These are phyloP conservation scores for Lonchura striata DNA, from an alignment of 2,113 vertebrate genomes.

Conservation along the genomic window DNA sequence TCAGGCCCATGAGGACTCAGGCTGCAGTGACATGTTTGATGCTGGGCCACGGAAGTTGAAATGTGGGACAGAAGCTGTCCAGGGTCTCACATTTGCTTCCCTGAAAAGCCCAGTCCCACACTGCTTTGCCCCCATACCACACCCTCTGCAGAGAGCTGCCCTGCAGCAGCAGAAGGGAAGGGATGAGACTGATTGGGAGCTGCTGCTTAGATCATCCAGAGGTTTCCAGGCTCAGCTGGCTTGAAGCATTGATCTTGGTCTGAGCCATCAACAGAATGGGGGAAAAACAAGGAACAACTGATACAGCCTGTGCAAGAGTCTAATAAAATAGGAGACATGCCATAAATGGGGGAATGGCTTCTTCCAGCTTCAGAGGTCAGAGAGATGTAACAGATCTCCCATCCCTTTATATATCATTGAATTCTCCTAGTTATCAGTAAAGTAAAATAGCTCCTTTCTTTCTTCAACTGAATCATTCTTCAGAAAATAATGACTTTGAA, in stretches of 20 bases:
- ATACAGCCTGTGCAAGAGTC: neutral
- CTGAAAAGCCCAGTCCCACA: neutral
- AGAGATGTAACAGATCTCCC: neutral
- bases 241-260: neutral
- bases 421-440: neutral
- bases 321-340: neutral
- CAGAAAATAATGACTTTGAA: neutral
- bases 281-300: neutral
- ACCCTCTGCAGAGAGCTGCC: neutral
- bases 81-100: neutral
- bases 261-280: neutral
- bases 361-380: neutral
- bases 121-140: accelerated
- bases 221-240: neutral
- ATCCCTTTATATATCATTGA: neutral
- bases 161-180: neutral
- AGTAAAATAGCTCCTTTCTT: neutral
- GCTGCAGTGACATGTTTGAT: conserved; percentile 61
- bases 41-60: conserved; percentile 22
- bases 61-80: conserved; percentile 11
- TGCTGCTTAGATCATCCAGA: neutral
- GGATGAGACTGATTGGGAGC: neutral
- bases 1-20: conserved; percentile 52
- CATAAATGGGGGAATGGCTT: neutral
- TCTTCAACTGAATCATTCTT: neutral